These are phyloP conservation scores for Rhimphoctona megacephalus DNA, from an alignment of 2,888 invertebrate genomes.

Conservation along the genomic window DNA sequence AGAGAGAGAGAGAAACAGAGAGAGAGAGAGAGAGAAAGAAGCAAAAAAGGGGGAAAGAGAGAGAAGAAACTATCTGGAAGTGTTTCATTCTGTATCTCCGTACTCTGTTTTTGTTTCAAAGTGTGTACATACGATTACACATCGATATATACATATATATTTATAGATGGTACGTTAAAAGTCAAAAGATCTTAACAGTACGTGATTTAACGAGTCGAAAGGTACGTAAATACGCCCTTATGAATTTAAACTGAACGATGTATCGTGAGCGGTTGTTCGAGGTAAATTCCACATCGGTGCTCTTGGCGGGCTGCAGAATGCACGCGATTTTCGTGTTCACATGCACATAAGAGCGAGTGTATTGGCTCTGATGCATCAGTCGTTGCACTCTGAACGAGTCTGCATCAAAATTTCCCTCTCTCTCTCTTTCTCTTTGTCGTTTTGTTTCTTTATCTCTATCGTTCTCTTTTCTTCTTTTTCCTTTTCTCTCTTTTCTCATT, in stretches of 20 bases:
- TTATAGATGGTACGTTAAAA: background rate
- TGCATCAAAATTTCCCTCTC: constrained; percentile 3
- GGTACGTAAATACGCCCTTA: constrained; percentile 14
- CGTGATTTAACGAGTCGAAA: constrained; percentile 2
- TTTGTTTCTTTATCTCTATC: background rate
- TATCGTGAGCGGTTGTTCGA: constrained; percentile 24
- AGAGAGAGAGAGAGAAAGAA: constrained; percentile 1
- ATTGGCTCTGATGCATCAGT: constrained; percentile 40
- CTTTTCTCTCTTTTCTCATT: background rate
- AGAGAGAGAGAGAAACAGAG: background rate
- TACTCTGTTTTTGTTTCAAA: constrained; percentile 31
- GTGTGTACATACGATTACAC: constrained; percentile 13
- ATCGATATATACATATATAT: constrained; percentile 17
- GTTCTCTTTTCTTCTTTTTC: background rate
- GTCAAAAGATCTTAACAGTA: background rate
- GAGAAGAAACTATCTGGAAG: constrained; percentile 13
- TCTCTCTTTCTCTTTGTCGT: constrained; percentile 4
- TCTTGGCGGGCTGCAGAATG: constrained; percentile 35
- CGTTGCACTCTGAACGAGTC: constrained; percentile 32
- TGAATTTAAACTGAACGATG: background rate
- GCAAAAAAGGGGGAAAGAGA: background rate
- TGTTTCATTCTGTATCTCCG: constrained; percentile 15
- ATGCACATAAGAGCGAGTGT: background rate
- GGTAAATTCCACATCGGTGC: constrained; percentile 39
- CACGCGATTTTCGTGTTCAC: constrained; percentile 52